phyloP scores from a whole-genome alignment of 2,797 vertebrate genomes.

The Amblyopsis hoosieri region DNA sequence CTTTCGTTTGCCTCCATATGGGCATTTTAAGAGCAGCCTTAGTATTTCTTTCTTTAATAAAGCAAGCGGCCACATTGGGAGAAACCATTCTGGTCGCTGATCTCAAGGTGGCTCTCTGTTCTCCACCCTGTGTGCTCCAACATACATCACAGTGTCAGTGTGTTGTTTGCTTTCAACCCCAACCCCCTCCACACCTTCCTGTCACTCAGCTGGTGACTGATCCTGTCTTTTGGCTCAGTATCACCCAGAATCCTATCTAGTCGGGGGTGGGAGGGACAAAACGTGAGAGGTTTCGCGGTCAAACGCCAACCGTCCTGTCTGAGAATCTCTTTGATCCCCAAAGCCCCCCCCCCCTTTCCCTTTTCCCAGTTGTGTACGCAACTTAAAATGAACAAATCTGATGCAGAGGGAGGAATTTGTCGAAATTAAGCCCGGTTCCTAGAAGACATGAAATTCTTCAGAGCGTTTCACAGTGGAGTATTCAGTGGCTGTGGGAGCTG shows the following conservation, averaged over 20 bases:
- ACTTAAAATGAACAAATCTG: conserved; percentile 7
- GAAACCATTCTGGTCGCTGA: conserved; percentile 42
- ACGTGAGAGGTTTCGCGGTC: conserved; percentile 44
- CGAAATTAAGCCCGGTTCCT: conserved; percentile 5
- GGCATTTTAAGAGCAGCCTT: conserved; percentile 19
- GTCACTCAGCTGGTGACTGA: conserved; percentile 24
- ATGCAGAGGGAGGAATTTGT: conserved; percentile 5
- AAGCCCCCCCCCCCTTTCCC: conserved; percentile 15
- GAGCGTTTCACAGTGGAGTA: conserved; percentile 27
- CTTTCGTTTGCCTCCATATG: conserved; percentile 24
- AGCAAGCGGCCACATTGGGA: conserved; percentile 33
- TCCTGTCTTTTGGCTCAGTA: conserved; percentile 46
- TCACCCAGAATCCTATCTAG: conserved; percentile 45
- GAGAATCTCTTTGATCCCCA: conserved; percentile 59
- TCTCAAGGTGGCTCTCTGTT: conserved; percentile 65
- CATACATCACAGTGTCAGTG: conserved; percentile 67
- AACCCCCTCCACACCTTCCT: neutral
- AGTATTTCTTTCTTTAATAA: conserved; percentile 70
- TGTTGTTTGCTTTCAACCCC: conserved; percentile 57
- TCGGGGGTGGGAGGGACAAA: conserved; percentile 15
- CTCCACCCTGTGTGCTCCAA: conserved; percentile 60
- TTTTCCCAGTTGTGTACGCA: conserved; percentile 10
- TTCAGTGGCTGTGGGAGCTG: conserved; percentile 34
- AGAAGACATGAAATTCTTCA: conserved; percentile 11
- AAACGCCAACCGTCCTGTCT: conserved; percentile 47